These are phyloP conservation scores for Pterophyllum scalare DNA, from an alignment of 2,113 vertebrate genomes.

Conservation along the genomic window DNA sequence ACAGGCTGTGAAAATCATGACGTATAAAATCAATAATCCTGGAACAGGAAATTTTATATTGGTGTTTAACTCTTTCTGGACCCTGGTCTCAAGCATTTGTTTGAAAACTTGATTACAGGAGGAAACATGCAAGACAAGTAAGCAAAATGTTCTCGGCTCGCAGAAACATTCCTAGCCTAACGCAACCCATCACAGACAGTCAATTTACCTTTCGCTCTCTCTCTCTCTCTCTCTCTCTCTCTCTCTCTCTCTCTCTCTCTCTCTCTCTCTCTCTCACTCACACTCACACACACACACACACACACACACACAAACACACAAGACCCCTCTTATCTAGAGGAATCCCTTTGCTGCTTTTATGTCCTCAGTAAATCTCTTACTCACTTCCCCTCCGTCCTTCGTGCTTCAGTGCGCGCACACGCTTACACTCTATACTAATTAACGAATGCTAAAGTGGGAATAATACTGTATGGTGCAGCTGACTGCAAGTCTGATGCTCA, in stretches of 20 bases:
- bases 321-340: slow-evolving; percentile 52
- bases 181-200: neutral
- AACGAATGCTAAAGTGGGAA: neutral
- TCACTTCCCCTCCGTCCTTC: neutral
- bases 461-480: neutral
- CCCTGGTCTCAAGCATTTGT: neutral
- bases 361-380: slow-evolving; percentile 70
- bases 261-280: neutral
- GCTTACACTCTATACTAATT: slow-evolving; percentile 21
- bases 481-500: neutral
- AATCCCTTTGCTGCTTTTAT: slow-evolving; percentile 68
- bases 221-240: accelerated
- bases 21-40: neutral
- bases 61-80: neutral
- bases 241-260: neutral
- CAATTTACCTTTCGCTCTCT: slow-evolving; percentile 32
- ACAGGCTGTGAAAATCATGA: neutral
- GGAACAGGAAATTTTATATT: neutral
- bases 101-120: neutral
- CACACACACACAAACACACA: slow-evolving; percentile 14
- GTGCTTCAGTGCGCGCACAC: slow-evolving; percentile 21
- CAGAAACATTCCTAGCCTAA: neutral
- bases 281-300: slow-evolving; percentile 35
- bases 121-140: neutral
- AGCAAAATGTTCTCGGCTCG: neutral